phyloP scores from a whole-genome alignment of 2,888 invertebrate genomes.

The Catonia carolina region DNA sequence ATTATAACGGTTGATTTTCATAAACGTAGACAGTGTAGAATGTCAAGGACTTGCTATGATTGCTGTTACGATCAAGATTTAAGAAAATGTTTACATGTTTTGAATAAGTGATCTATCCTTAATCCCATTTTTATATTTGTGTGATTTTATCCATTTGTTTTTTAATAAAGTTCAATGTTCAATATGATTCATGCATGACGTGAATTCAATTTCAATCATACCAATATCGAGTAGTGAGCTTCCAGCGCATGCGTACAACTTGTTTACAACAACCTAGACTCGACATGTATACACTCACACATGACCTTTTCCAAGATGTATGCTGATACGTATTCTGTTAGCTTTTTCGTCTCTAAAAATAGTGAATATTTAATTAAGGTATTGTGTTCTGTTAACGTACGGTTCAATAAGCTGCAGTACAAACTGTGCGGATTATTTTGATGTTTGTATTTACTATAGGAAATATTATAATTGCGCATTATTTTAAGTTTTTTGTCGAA shows the following conservation, averaged over 20 bases:
- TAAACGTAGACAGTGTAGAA: conserved; percentile 24
- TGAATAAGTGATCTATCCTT: too few species aligned
- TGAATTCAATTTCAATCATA: conserved; percentile 28
- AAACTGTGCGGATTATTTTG: conserved; percentile 27
- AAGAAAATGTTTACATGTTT: too few species aligned
- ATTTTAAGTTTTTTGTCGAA: conserved; percentile 22
- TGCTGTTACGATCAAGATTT: too few species aligned
- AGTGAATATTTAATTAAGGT: conserved; percentile 5
- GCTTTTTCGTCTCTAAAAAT: conserved; percentile 30
- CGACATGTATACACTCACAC: conserved; percentile 37
- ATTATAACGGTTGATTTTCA: conserved; percentile 24
- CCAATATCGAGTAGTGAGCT: conserved; percentile 29
- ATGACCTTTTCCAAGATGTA: conserved; percentile 41
- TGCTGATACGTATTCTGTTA: conserved; percentile 34
- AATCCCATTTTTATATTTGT: too few species aligned
- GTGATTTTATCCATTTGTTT: too few species aligned
- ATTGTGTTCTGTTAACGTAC: not conserved
- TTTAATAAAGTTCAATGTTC: conserved; percentile 28
- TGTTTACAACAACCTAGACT: conserved; percentile 45
- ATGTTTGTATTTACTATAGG: conserved; percentile 32
- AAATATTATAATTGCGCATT: conserved; percentile 30
- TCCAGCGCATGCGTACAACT: conserved; percentile 45
- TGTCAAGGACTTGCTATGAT: conserved; percentile 25
- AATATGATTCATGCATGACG: conserved; percentile 35
- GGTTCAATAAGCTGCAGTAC: not conserved